Evolutionary conservation across 2,888 invertebrate species (phyloP), one percentile per base, ranked within the genome.

Genomic region (Stenodema calcarata): DNA sequence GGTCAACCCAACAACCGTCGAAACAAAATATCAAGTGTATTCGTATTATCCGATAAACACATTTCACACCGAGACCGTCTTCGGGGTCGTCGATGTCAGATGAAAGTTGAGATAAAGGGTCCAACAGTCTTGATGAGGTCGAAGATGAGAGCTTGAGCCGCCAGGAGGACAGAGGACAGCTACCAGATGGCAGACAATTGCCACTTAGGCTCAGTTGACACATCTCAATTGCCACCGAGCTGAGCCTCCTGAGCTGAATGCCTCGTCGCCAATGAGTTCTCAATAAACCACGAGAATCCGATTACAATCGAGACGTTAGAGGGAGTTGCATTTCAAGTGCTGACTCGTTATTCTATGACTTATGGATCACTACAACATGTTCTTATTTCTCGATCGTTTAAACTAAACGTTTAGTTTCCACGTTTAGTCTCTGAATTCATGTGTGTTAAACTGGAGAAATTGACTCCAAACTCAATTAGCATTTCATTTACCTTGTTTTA

Each of bases 191-290:
- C 73, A 73, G 73, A 41, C 73, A 73, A 73, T 73, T 73, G 73
- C 73, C 73, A 73, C 73, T 73, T 73, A 35, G 73, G 73, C 16
- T 73, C 28, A 73, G 73, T 73, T 73, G 73, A 73, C 73, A 73
- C 73, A 18, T 73, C 73, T 23, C 78, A 44, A 78, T 78, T 78
- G 78, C 44, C 23, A 23, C 27, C 18, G n/a, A 78, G 78, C 42
- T 41, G 16, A 35, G 9, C 41, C 78, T 78, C 27, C 42, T 44
- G 78, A 44, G 47, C 27, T 78, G 42, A 44, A 44, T 16, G 47
- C 78, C 44, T 44, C 73, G 7, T n/a, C 28, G 28, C 73, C 73
- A 73, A 73, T 73, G 28, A 73, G 73, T 35, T 16, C 70, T 70
- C 70, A 70, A 50, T 50, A n/a, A n/a, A 18, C 62, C 23, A 6